Conservation (phyloP, 2,797 vertebrate species). For the Mormyrops boulengeri region DNA sequence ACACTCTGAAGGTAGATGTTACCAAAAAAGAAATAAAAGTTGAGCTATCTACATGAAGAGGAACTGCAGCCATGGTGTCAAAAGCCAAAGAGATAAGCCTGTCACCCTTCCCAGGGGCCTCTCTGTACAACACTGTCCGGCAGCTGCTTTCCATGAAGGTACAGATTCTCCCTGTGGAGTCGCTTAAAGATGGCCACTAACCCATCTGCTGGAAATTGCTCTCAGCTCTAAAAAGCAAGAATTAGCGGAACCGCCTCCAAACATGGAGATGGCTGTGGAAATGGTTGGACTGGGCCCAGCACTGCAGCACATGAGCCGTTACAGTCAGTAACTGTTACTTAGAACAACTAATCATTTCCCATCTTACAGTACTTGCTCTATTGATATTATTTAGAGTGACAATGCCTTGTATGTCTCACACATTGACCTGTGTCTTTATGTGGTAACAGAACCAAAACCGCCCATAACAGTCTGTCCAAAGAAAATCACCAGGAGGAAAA, state of each 20-base stretch:
- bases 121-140: background rate
- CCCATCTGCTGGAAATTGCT: slow-evolving; percentile 19
- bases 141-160: slow-evolving; percentile 10
- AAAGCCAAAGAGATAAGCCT: background rate
- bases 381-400: background rate
- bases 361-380: background rate
- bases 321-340: background rate
- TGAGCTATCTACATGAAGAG: background rate
- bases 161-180: background rate
- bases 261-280: background rate
- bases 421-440: background rate
- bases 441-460: background rate
- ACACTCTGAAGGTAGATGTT: background rate
- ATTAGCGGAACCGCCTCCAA: background rate
- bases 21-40: background rate
- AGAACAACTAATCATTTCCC: background rate
- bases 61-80: background rate
- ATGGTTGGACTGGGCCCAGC: background rate
- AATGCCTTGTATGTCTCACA: background rate
- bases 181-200: background rate
- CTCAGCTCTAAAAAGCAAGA: slow-evolving; percentile 12
- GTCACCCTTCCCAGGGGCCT: background rate
- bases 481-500: background rate
- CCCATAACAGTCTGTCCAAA: background rate
- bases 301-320: background rate